A percentile compares a stretch with the other conserved stretches of the same genome.
These are phyloP conservation scores for Sminthopsis crassicaudata DNA, from an alignment of 2,113 vertebrate genomes.

Conservation along the genomic window DNA sequence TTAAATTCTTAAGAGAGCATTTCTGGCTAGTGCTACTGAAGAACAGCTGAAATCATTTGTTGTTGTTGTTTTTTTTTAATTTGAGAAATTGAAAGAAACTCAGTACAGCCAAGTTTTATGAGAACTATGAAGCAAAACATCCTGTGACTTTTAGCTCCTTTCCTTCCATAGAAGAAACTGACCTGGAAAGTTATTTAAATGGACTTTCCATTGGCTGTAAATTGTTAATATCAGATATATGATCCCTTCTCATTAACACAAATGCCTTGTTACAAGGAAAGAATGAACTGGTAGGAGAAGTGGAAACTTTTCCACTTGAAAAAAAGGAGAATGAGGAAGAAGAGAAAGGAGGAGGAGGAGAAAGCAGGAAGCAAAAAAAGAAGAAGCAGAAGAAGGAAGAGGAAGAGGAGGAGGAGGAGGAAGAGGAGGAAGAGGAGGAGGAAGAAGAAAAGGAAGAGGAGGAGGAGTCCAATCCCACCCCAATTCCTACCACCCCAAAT, in stretches of 20 bases:
- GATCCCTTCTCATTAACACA: neutral
- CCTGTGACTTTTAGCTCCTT: neutral
- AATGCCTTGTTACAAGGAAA: neutral
- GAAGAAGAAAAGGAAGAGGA: neutral
- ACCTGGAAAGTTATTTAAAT: neutral
- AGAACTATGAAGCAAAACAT: neutral
- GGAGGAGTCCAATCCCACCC: neutral
- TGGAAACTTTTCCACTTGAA: neutral
- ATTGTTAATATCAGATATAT: neutral
- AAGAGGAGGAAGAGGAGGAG: neutral
- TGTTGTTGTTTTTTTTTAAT: neutral
- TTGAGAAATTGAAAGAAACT: neutral
- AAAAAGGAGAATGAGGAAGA: neutral
- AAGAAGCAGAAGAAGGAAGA: too few relatives aligned
- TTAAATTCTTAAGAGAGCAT: neutral
- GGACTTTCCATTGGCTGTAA: neutral
- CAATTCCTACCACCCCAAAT: neutral
- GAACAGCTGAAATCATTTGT: neutral
- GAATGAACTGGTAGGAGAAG: neutral
- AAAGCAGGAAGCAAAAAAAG: neutral
- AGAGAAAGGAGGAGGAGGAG: too few relatives aligned
- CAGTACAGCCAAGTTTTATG: neutral
- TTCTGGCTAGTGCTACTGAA: neutral
- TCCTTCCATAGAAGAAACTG: neutral
- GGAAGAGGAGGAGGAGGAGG: too few relatives aligned